Percentiles rank a stretch among this genome's conserved stretches.
Conservation (phyloP, 2,888 invertebrate genomes). For the Tinea pellionella region DNA sequence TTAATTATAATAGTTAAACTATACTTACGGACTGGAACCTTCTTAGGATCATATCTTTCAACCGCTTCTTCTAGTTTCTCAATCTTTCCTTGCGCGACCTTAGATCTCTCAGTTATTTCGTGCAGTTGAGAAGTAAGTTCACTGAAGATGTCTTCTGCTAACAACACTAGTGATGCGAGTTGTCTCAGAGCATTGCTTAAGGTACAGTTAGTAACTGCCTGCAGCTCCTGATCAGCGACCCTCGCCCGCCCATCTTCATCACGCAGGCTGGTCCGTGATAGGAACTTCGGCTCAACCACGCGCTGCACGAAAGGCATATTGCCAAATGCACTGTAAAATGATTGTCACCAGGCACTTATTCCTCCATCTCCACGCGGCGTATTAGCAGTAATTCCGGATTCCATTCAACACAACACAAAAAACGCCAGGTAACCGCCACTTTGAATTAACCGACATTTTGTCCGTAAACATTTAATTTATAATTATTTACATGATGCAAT, state of each 20-base stretch:
- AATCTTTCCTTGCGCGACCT: constrained; percentile 76
- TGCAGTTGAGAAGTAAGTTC: constrained; percentile 82
- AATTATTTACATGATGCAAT: constrained; percentile 16
- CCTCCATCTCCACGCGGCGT: constrained; percentile 56
- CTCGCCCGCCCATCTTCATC: constrained; percentile 69
- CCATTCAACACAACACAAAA: constrained; percentile 68
- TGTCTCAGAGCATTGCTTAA: constrained; percentile 86
- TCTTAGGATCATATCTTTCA: constrained; percentile 84
- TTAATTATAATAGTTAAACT: background rate
- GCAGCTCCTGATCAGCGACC: constrained; percentile 80
- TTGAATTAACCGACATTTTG: constrained; percentile 68
- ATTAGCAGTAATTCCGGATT: constrained; percentile 59
- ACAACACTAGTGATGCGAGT: constrained; percentile 83
- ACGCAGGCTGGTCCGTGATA: constrained; percentile 76
- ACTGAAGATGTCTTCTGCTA: constrained; percentile 88
- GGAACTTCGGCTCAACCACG: constrained; percentile 82
- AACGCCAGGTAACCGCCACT: constrained; percentile 70
- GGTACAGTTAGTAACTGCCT: constrained; percentile 88
- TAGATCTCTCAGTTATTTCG: constrained; percentile 79
- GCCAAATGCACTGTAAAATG: constrained; percentile 20
- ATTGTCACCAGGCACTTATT: constrained; percentile 39
- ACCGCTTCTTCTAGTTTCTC: constrained; percentile 78
- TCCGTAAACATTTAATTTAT: constrained; percentile 53
- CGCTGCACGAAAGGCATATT: constrained; percentile 91
- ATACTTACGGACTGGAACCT: constrained; percentile 94